These are phyloP conservation scores for Tiaroga cobitis DNA, from an alignment of 2,797 vertebrate genomes.

Conservation along the genomic window DNA sequence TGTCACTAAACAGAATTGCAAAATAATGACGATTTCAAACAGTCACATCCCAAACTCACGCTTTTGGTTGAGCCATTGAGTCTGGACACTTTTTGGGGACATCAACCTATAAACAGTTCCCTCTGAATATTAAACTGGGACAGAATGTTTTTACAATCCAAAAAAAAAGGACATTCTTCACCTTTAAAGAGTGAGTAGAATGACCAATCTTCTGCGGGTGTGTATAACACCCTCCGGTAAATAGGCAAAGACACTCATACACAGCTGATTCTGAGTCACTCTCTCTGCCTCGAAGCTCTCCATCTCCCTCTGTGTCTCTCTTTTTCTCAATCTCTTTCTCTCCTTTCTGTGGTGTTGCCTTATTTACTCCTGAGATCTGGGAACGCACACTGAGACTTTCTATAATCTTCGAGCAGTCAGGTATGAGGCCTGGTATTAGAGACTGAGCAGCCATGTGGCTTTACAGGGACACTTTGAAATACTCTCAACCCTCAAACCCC, in stretches of 20 bases:
- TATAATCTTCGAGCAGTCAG: conserved; percentile 55
- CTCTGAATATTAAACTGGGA: conserved; percentile 1
- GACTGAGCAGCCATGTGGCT: conserved; percentile 57
- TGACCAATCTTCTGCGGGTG: neutral
- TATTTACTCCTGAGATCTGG: conserved; percentile 55
- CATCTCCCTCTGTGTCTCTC: conserved; percentile 1
- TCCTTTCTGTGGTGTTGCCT: conserved; percentile 38
- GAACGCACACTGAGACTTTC: conserved; percentile 53
- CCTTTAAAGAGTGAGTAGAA: conserved; percentile 8
- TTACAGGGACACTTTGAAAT: conserved; percentile 66
- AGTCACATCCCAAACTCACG: neutral
- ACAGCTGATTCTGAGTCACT: conserved; percentile 30
- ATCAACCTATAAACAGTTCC: conserved; percentile 2
- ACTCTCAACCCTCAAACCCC: conserved; percentile 55
- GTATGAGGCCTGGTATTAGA: conserved; percentile 62
- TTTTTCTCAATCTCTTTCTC: conserved; percentile 7
- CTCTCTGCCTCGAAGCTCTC: conserved; percentile 20
- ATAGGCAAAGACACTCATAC: conserved; percentile 24
- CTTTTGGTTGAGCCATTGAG: neutral
- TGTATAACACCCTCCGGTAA: conserved; percentile 6
- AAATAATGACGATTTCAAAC: neutral
- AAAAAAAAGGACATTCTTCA: conserved; percentile 10
- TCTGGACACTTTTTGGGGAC: neutral
- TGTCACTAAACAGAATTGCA: conserved; percentile 1
- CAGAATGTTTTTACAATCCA: neutral